A percentile compares a stretch with the other conserved stretches of the same genome.
Evolutionary conservation across 1,140 invertebrate genomes (phyloP).

Genomic region (Teleopsis dalmanni): DNA sequence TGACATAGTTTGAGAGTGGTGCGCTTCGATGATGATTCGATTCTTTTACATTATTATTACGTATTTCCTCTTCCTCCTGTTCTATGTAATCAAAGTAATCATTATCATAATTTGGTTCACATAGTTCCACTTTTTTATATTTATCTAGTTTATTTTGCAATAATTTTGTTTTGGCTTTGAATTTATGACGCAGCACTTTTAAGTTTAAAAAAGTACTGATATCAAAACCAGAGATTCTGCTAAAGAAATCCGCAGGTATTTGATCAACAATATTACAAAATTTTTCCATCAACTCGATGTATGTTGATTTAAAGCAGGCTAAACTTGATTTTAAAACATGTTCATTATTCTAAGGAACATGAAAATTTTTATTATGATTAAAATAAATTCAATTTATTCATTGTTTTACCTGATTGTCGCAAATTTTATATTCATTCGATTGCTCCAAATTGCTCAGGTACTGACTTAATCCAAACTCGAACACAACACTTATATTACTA

Average conservation of each 20-base stretch:
- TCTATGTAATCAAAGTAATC: constrained; percentile 13
- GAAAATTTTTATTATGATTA: neutral
- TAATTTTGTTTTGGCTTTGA: constrained; percentile 33
- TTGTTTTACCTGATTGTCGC: neutral
- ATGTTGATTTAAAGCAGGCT: constrained; percentile 21
- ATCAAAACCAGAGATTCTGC: constrained; percentile 30
- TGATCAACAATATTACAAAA: constrained; percentile 38
- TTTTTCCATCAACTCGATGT: constrained; percentile 37
- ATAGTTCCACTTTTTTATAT: constrained; percentile 6
- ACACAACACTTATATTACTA: constrained; percentile 17
- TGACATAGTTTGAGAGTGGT: constrained; percentile 12
- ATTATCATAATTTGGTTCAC: constrained; percentile 5
- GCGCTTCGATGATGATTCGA: neutral
- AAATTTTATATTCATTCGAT: neutral
- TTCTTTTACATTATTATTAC: constrained; percentile 1
- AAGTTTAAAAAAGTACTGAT: constrained; percentile 32
- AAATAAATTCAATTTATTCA: neutral
- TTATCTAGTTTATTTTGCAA: constrained; percentile 25
- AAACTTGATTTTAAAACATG: constrained; percentile 14
- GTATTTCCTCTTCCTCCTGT: constrained; percentile 9
- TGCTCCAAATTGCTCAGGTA: neutral
- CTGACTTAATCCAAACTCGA: constrained; percentile 28
- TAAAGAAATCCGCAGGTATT: constrained; percentile 32
- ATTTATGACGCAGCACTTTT: constrained; percentile 36
- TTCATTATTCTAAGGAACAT: constrained; percentile 7